Percentiles rank a stretch among this genome's conserved stretches.
Evolutionary conservation across 1,140 invertebrate genomes (phyloP).

Genomic region (Penaeus japonicus): DNA sequence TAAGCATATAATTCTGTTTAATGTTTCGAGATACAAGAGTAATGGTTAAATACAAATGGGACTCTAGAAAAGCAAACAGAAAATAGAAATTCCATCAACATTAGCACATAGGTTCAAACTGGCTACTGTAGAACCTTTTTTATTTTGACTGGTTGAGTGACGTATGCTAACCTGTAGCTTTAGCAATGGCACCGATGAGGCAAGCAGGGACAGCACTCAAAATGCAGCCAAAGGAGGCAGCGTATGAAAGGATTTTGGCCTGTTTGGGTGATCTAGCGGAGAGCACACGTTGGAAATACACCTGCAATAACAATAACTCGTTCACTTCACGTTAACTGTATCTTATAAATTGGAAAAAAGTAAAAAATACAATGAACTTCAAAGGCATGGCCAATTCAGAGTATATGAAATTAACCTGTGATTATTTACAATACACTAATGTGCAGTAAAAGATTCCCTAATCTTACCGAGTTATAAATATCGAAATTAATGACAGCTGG

Average conservation of each 20-base stretch:
- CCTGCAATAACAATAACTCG: conserved; percentile 68
- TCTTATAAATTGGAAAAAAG: background rate
- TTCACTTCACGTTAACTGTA: background rate
- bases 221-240: conserved; percentile 83
- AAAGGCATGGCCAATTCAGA: too few relatives aligned
- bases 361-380: too few relatives aligned
- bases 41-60: too few relatives aligned
- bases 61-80: too few relatives aligned
- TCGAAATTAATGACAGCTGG: too few relatives aligned
- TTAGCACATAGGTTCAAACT: background rate
- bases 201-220: conserved; percentile 78
- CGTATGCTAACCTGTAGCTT: conserved; percentile 49
- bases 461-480: too few relatives aligned
- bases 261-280: conserved; percentile 92
- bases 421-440: too few relatives aligned
- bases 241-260: conserved; percentile 94
- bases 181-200: conserved; percentile 78
- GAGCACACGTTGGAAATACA: conserved; percentile 97
- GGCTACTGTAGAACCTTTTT: background rate
- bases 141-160: background rate
- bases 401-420: too few relatives aligned
- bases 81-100: background rate
- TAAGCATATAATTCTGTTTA: too few relatives aligned
- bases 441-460: too few relatives aligned
- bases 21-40: too few relatives aligned